Evolutionary conservation across 2,797 vertebrate genomes (phyloP), one percentile per base, ranked within the genome.

Genomic region (Eulemur coronatus): DNA sequence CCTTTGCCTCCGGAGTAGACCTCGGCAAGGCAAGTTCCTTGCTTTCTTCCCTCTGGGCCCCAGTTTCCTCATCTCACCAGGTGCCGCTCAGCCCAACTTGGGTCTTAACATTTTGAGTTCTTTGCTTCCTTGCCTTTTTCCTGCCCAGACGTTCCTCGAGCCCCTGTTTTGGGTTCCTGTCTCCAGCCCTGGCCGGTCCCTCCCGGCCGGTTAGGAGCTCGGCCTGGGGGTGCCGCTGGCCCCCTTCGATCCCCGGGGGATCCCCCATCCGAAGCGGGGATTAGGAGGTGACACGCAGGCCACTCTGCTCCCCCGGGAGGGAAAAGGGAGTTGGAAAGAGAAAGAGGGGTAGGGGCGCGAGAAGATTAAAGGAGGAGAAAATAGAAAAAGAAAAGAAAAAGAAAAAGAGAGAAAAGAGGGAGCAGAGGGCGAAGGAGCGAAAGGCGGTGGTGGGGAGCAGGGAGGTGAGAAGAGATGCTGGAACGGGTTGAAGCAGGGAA

Each of bases 401-500:
- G 26, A 73, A 78, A 80, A 20, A 52, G 17, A 52, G 46, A 89
- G 80, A 86, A 52, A 55, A 70, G 67, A 50, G 81, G 3, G 63
- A 43, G 14, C 9, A 14, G 67, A 72, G 88, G 69, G 55, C n/a
- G 35, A 84, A 78, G 79, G 91, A 93, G 46, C 2, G 63, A 48
- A 86, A 72, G 38, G 30, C 1, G 7, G 28, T 52, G 30, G 38
- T 28, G 38, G 0, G 3, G n/a, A 12, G 55, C 0, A 0, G 24
- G 63, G 75, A 43, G 38, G n/a, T 0, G 33, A 48, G 1, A 35
- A 35, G 70, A 33, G 79, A 76, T 24, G 52, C 55, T 72, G 73
- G 76, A n/a, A 87, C 89, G n/a, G 48, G 61, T 10, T 59, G 91
- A 76, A 72, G 41, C 90, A 1, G 76, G 48, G 89, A 30, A 89